Percentiles rank a stretch among this genome's conserved stretches.
Evolutionary conservation across 2,113 vertebrate genomes (phyloP).

Genomic region (Zosterops hypoxanthus): DNA sequence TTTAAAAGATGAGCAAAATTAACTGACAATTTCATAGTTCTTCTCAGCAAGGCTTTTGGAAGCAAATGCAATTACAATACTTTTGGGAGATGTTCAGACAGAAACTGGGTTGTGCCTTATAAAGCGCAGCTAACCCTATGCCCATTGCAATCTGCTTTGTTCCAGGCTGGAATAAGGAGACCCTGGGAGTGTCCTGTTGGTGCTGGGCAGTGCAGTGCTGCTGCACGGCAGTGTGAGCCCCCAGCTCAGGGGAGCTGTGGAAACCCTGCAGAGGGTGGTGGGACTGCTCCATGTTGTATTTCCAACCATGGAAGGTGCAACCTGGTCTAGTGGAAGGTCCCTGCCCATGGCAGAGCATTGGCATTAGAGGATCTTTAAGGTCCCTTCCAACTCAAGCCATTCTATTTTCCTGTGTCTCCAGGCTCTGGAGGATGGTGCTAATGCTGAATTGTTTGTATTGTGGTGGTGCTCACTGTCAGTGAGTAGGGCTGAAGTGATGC

Average conservation of each 20-base stretch:
- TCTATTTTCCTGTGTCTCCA: not conserved
- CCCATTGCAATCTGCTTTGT: not conserved
- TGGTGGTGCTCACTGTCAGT: rapidly evolving
- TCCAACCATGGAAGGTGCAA: not conserved
- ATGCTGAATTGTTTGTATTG: rapidly evolving
- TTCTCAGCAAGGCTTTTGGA: not conserved
- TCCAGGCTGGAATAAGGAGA: not conserved
- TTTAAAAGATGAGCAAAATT: not conserved
- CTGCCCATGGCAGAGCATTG: not conserved
- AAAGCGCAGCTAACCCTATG: not conserved
- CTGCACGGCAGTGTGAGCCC: not conserved
- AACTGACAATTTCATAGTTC: not conserved
- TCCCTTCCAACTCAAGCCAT: not conserved
- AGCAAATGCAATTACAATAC: not conserved
- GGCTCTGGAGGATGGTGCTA: not conserved
- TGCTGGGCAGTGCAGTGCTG: not conserved
- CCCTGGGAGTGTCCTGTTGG: rapidly evolving
- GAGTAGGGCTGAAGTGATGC: not conserved
- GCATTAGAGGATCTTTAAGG: not conserved
- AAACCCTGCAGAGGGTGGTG: not conserved
- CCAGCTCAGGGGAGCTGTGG: not conserved
- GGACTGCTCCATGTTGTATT: rapidly evolving
- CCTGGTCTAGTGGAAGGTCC: too few species aligned
- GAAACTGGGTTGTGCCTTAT: not conserved
- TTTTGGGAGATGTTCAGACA: not conserved